Base-by-base conservation (phyloP, 2,888 invertebrate species). In the Sthenelais limicola region DNA sequence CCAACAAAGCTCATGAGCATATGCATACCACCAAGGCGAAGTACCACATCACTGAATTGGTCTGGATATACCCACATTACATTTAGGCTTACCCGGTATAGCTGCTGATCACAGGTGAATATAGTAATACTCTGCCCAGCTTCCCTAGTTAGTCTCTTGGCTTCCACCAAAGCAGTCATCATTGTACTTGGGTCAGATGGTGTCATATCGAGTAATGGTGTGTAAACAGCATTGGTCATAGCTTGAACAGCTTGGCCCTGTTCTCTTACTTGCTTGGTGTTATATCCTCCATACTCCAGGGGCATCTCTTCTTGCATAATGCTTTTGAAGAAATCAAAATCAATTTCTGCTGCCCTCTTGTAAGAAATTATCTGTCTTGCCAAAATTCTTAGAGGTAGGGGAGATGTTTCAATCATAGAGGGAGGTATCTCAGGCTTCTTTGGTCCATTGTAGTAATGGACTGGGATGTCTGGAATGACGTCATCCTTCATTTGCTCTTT, bases 381-480 rank as follows among this genome's bases (percentile, higher is more conserved):
- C n/a, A n/a, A n/a, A n/a, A n/a, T n/a, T n/a, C n/a, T n/a, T n/a
- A n/a, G n/a, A n/a, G n/a, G n/a, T n/a, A n/a, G n/a, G n/a, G n/a
- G n/a, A n/a, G n/a, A n/a, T n/a, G n/a, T n/a, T n/a, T n/a, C n/a
- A n/a, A n/a, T n/a, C n/a, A 24, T 9, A 9, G 15, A 9, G 15
- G 21, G 1, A 12, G 73, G 75, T 62, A 74, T 68, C n/a, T 69
- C 52, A 28, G 73, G 70, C 26, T 74, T 68, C 38, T 74, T 74
- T 3, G 52, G 58, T 28, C 73, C 73, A 49, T 66, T 30, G 70
- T 47, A 74, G 38, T 54, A 21, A 38, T 49, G 35, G 58, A 74
- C 48, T n/a, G 52, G 35, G 15, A 74, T n/a, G 33, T 74, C 73
- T 35, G 32, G 21, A 1, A 43, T 43, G 32, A 74, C 33, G 18